Evolutionary conservation across 1,140 invertebrate genomes (phyloP).

Genomic region (Zophobas morio): DNA sequence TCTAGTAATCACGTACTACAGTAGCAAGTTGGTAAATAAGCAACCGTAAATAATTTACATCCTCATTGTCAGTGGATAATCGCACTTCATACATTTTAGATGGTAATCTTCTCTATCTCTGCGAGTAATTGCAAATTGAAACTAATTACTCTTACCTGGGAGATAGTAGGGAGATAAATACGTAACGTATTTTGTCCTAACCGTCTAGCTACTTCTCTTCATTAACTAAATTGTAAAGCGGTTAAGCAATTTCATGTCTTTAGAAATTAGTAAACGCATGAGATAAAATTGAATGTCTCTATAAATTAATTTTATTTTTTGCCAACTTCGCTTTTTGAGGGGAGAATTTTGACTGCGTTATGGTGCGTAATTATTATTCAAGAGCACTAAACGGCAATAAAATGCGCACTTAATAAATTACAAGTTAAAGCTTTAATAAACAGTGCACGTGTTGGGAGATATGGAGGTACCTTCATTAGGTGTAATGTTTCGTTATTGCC

Average conservation of each 20-base stretch:
- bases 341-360: conserved; percentile 8
- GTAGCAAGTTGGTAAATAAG: neutral
- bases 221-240: conserved; percentile 45
- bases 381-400: conserved; percentile 25
- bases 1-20: no score
- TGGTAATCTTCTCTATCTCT: conserved; percentile 37
- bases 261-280: conserved; percentile 1
- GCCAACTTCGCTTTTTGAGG: neutral
- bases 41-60: conserved; percentile 13
- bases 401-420: conserved; percentile 42
- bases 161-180: conserved; percentile 41
- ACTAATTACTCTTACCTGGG: conserved; percentile 39
- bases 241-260: conserved; percentile 41
- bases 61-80: conserved; percentile 37
- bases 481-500: conserved; percentile 49
- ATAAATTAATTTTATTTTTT: neutral
- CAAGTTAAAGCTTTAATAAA: conserved; percentile 45
- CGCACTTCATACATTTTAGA: conserved; percentile 40
- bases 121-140: conserved; percentile 44
- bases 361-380: conserved; percentile 26
- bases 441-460: conserved; percentile 48
- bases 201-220: conserved; percentile 35
- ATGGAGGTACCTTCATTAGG: conserved; percentile 52
- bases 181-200: conserved; percentile 43
- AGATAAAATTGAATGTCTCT: neutral